A percentile compares a stretch with the other conserved stretches of the same genome.
These are phyloP conservation scores for Dermatemys mawii DNA, from an alignment of 2,113 vertebrate species.

Conservation along the genomic window DNA sequence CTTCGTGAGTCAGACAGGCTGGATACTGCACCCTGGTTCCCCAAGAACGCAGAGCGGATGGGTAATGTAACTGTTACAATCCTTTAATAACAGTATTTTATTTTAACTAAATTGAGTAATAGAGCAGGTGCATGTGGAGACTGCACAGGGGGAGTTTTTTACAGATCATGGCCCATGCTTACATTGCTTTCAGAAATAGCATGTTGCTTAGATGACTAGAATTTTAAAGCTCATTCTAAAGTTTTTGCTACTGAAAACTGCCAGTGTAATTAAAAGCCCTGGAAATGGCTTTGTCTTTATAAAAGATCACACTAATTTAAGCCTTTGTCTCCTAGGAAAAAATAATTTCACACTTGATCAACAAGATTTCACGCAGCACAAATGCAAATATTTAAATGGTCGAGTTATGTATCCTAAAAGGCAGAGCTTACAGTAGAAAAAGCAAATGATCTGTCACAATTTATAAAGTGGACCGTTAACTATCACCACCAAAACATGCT, in stretches of 20 bases:
- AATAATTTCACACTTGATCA: background rate
- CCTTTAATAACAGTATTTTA: too few species aligned
- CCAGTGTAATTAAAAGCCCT: background rate
- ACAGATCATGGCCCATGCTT: background rate
- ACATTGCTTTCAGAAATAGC: background rate
- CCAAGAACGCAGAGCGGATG: too few species aligned
- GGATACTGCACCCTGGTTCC: too few species aligned
- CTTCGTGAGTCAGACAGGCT: too few species aligned
- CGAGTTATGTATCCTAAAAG: background rate
- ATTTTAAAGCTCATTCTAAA: background rate
- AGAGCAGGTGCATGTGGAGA: background rate
- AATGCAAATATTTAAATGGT: background rate
- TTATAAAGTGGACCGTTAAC: background rate
- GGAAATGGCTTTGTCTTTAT: background rate
- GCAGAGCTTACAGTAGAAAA: background rate
- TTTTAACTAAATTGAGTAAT: background rate
- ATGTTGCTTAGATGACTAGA: background rate
- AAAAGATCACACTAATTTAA: background rate
- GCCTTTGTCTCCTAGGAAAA: background rate
- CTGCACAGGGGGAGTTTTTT: background rate
- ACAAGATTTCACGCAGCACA: background rate
- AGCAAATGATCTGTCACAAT: background rate
- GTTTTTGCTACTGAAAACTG: background rate
- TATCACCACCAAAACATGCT: background rate
- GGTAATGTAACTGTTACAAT: background rate